Base-by-base conservation (phyloP, 2,113 vertebrate species). In the Oreochromis niloticus region DNA sequence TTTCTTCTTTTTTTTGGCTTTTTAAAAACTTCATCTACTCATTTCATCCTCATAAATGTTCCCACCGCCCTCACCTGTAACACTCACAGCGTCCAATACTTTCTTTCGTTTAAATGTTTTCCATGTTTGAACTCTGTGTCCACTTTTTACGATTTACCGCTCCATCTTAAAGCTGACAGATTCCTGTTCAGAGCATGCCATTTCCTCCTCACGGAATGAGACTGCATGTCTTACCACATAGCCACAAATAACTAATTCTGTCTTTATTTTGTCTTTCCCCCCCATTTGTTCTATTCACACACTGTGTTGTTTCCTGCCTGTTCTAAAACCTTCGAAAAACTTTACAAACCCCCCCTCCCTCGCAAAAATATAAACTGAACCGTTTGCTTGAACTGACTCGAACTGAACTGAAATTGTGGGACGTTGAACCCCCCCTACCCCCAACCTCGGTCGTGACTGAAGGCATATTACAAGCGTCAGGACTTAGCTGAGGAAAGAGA, bases 181-280 rank as follows among this genome's bases (percentile, higher is more conserved):
- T 96, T 97, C 96, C 96, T 97, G 90, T 93, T 95, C 96, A 96
- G 95, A 97, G 97, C 98, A 97, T 97, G 97, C 94, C 96, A 96
- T 96, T 95, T 95, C 93, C 95, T 94, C 90, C 91, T 96, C 96
- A 96, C 87, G 95, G 90, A 97, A 97, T 96, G 95, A 97, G 96
- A 96, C 96, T 97, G 98, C 98, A 97, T 97, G 98, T 96, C 92
- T 97, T 97, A 94, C 3, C 90, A 95, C 97, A 96, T 96, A 95
- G 96, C 96, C 95, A 97, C 97, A 96, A 96, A 96, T 95, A 97
- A 99, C 98, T 99, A 99, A 99, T 97, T 97, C 96, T 98, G 97
- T 98, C 97, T 99, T 97, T 99, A 97, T 99, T 98, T 98, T 97
- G 96, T 97, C 96, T 97, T 97, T 97, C 83, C 94, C 89, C 97